Conservation (phyloP, 2,888 invertebrate species). For the Tigriopus californicus region DNA sequence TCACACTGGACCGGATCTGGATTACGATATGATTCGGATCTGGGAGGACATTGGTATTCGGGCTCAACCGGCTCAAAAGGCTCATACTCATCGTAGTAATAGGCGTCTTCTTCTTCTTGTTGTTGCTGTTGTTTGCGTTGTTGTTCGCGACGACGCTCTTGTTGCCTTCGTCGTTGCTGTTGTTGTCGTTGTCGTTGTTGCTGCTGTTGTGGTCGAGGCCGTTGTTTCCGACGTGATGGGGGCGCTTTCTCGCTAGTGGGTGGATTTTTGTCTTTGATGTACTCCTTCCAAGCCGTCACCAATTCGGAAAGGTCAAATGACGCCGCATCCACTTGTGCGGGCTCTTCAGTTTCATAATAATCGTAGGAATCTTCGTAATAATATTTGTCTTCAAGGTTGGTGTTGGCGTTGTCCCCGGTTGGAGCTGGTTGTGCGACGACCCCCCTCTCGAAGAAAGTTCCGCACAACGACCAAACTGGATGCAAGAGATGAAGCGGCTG, state of each 20-base stretch:
- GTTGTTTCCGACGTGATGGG: no score
- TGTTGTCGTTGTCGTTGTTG: no score
- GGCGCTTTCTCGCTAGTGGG: no score
- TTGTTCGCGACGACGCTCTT: not conserved
- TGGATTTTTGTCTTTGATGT: not conserved
- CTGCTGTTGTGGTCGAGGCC: no score
- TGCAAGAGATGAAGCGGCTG: no score
- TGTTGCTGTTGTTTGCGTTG: not conserved
- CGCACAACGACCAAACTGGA: no score
- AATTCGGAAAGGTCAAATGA: not conserved
- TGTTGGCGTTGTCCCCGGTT: no score
- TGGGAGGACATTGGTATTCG: not conserved
- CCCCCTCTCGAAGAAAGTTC: no score
- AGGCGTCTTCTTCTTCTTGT: not conserved
- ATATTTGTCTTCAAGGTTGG: no score
- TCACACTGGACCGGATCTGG: slow-evolving; percentile 36
- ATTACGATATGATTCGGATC: not conserved
- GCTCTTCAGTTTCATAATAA: not conserved
- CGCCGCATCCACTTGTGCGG: not conserved
- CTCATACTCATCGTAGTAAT: not conserved
- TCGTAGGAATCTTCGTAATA: not conserved
- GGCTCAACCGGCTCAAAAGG: no score
- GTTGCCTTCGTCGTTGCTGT: not conserved
- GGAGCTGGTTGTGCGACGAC: no score
- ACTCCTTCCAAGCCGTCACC: not conserved